These are phyloP conservation scores for Drosophila kohkoa DNA, from an alignment of 1,140 invertebrate genomes.

Conservation along the genomic window DNA sequence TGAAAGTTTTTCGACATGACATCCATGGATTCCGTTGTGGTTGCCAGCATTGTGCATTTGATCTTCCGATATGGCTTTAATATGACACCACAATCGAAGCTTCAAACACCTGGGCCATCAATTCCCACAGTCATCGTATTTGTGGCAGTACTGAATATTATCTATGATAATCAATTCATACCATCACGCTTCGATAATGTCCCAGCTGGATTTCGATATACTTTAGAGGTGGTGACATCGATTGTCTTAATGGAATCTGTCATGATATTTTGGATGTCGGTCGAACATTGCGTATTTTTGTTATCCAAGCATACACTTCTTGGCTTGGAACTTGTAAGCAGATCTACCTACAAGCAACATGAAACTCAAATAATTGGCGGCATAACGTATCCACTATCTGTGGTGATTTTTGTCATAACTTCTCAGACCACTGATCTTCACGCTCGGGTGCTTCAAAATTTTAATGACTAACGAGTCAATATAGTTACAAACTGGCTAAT, in stretches of 20 bases:
- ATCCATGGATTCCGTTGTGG: constrained; percentile 4
- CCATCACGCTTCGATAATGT: constrained; percentile 4
- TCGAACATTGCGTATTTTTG: constrained; percentile 10
- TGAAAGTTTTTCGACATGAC: constrained; percentile 10
- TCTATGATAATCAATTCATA: constrained; percentile 39
- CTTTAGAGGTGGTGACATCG: constrained; percentile 13
- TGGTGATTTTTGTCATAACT: constrained; percentile 21
- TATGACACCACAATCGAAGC: constrained; percentile 6
- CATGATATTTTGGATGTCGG: constrained; percentile 28
- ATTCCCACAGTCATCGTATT: constrained; percentile 5
- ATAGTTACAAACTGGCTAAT: background rate
- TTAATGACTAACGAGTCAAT: constrained; percentile 1
- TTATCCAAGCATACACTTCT: constrained; percentile 1
- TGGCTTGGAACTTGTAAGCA: background rate
- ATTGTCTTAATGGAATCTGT: constrained; percentile 29
- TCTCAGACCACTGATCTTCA: constrained; percentile 48
- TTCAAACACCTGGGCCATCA: background rate
- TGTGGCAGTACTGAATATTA: constrained; percentile 42
- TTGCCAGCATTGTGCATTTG: constrained; percentile 18
- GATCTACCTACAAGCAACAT: background rate
- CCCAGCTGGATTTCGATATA: background rate
- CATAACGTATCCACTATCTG: constrained; percentile 41
- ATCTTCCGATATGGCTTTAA: background rate
- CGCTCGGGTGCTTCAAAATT: background rate
- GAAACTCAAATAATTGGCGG: constrained; percentile 22